These are phyloP conservation scores for Eulacestoma nigropectus DNA, from an alignment of 2,113 vertebrate genomes.

Conservation along the genomic window DNA sequence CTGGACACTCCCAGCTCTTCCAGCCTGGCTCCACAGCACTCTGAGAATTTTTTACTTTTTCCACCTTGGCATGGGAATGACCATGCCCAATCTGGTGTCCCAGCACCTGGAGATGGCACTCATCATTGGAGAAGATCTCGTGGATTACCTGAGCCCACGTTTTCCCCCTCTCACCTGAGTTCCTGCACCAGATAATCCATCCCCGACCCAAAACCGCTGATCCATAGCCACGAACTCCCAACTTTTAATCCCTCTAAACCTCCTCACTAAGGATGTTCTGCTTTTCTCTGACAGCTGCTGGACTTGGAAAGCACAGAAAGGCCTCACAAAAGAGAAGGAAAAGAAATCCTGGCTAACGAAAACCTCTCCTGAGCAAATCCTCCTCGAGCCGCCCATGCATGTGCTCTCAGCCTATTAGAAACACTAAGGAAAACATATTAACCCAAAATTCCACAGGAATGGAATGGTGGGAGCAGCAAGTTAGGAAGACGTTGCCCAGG, in stretches of 20 bases:
- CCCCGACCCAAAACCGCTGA: not conserved
- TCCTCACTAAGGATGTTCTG: not conserved
- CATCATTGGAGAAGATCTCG: not conserved
- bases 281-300: not conserved
- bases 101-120: not conserved
- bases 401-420: not conserved
- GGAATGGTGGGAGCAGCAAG: not conserved
- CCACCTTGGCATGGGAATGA: not conserved
- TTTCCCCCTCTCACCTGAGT: not conserved
- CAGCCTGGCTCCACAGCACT: not conserved
- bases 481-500: fast-evolving
- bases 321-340: not conserved
- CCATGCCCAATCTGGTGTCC: not conserved
- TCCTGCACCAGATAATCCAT: not conserved
- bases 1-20: fast-evolving
- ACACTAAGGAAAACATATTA: not conserved
- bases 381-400: fast-evolving
- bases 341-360: not conserved
- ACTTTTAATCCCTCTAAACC: slow-evolving; percentile 6
- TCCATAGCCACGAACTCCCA: not conserved
- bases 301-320: not conserved
- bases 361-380: slow-evolving; percentile 9
- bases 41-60: not conserved
- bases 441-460: not conserved
- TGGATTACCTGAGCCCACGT: not conserved